Evolutionary conservation across 2,797 vertebrate genomes (phyloP).

Genomic region (Amblyraja radiata): DNA sequence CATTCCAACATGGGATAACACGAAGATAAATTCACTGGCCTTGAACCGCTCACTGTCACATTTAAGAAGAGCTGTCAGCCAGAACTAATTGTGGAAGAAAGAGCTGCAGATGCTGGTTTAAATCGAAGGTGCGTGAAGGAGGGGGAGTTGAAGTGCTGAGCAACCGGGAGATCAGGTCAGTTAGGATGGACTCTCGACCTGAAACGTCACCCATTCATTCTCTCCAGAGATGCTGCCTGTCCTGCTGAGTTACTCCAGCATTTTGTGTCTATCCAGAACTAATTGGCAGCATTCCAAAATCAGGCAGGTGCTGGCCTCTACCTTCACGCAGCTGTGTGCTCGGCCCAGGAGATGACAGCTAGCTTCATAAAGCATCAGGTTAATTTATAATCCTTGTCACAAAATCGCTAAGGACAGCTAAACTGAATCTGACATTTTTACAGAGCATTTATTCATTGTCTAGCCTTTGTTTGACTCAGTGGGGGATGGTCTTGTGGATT

Average conservation of each 20-base stretch:
- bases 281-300: not conserved
- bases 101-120: no score
- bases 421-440: not conserved
- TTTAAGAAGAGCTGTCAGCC: not conserved
- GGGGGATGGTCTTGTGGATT: not conserved
- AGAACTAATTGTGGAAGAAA: not conserved
- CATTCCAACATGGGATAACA: not conserved
- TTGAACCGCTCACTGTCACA: not conserved
- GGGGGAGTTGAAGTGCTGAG: no score
- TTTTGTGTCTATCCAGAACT: no score
- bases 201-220: no score
- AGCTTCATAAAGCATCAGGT: not conserved
- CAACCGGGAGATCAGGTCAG: no score
- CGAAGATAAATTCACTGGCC: not conserved
- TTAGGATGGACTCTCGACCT: no score
- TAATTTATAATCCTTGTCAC: not conserved
- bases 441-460: not conserved
- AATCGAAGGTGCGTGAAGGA: no score
- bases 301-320: not conserved
- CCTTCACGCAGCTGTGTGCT: not conserved
- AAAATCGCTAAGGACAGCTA: not conserved
- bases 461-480: not conserved
- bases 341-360: not conserved
- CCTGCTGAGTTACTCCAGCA: no score
- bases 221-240: no score